Evolutionary conservation across 1,140 invertebrate genomes (phyloP).

Genomic region (Euura lappo): DNA sequence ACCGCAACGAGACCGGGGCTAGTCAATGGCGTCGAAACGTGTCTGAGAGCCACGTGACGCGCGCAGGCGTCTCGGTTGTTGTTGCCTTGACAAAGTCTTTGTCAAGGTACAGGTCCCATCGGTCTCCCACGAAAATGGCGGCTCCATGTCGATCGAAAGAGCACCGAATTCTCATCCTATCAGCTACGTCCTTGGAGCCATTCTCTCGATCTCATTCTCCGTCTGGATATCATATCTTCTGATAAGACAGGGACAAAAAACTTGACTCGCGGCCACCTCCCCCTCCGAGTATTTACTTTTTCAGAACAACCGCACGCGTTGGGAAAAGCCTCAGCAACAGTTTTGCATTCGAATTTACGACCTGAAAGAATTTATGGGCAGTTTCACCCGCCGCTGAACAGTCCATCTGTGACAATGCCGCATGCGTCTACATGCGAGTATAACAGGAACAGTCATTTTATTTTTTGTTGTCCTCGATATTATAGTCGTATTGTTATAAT

Average conservation of each 20-base stretch:
- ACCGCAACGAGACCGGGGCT: no score
- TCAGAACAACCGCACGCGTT: not conserved
- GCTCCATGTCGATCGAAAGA: not conserved
- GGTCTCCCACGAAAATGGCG: not conserved
- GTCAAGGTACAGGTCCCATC: not conserved
- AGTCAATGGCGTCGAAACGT: slow-evolving; percentile 6
- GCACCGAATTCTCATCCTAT: not conserved
- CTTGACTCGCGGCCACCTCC: no score
- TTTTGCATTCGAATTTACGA: slow-evolving; percentile 3
- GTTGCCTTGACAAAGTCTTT: not conserved
- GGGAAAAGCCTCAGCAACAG: not conserved
- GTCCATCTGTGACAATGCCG: not conserved
- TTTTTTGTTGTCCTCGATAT: not conserved
- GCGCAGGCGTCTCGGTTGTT: not conserved
- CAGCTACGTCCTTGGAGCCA: no score
- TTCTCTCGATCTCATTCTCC: no score
- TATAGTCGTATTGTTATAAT: not conserved
- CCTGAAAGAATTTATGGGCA: not conserved
- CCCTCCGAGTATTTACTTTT: no score
- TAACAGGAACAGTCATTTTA: not conserved
- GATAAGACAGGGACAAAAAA: no score
- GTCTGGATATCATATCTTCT: no score
- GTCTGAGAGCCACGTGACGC: not conserved
- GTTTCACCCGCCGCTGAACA: not conserved
- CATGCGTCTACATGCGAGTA: not conserved